These are phyloP conservation scores for Drosophila nigrodunni DNA, from an alignment of 1,140 invertebrate genomes.

Conservation along the genomic window DNA sequence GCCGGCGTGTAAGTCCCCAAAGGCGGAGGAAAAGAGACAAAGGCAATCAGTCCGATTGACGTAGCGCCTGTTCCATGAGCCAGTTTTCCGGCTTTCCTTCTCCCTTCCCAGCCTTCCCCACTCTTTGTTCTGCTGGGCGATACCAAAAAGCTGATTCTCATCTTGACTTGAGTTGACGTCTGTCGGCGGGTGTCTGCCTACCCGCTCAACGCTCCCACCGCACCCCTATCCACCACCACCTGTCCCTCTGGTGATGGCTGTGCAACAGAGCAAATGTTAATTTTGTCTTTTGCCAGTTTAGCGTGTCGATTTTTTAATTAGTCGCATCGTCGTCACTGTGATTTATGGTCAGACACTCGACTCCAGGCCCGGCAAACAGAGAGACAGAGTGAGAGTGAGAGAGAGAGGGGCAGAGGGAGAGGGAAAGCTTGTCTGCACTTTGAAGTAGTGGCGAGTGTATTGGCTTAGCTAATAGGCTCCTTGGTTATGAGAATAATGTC, in stretches of 20 bases:
- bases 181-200: conserved; percentile 41
- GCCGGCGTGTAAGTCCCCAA: conserved; percentile 46
- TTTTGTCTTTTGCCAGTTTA: conserved; percentile 81
- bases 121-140: too few species aligned
- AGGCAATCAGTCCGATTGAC: conserved; percentile 52
- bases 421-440: conserved; percentile 47
- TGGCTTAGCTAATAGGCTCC: conserved; percentile 79
- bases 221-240: conserved; percentile 17
- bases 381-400: conserved; percentile 27
- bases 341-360: conserved; percentile 67
- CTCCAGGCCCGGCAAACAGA: conserved; percentile 24
- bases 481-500: conserved; percentile 76
- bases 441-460: conserved; percentile 62
- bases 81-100: neutral
- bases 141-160: conserved; percentile 34
- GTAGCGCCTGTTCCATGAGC: conserved; percentile 30
- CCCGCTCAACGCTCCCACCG: neutral
- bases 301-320: conserved; percentile 83
- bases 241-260: conserved; percentile 21
- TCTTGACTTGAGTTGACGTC: conserved; percentile 33
- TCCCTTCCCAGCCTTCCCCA: neutral
- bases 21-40: conserved; percentile 31
- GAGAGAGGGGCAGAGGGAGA: conserved; percentile 8
- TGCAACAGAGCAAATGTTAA: conserved; percentile 70
- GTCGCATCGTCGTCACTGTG: conserved; percentile 80